phyloP scores from a whole-genome alignment of 1,140 invertebrate species.

The Neodiprion fabricii region DNA sequence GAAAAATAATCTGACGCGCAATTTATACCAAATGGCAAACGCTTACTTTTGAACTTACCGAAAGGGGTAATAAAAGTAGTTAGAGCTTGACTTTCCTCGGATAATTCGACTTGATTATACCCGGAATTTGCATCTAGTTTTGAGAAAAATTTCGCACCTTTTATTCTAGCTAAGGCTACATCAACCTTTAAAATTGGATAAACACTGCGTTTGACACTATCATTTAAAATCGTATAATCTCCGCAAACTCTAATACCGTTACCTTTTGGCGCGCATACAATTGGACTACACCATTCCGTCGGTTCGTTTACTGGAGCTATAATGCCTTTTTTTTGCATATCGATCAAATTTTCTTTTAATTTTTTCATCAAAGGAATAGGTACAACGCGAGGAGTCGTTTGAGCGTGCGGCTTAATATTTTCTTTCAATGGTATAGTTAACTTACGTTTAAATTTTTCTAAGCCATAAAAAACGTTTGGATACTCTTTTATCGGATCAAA shows the following conservation, averaged over 20 bases:
- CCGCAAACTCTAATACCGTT: slow-evolving; percentile 49
- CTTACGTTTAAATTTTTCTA: slow-evolving; percentile 1
- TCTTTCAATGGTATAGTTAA: slow-evolving; percentile 18
- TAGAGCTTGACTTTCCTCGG: slow-evolving; percentile 18
- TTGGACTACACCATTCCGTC: slow-evolving; percentile 51
- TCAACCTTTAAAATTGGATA: slow-evolving; percentile 39
- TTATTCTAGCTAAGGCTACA: slow-evolving; percentile 29
- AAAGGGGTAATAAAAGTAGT: slow-evolving; percentile 39
- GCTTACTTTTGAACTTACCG: slow-evolving; percentile 33
- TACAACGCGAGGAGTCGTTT: slow-evolving; percentile 33
- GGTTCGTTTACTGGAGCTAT: slow-evolving; percentile 36
- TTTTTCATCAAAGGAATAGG: slow-evolving; percentile 41
- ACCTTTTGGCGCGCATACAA: slow-evolving; percentile 52
- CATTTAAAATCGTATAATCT: slow-evolving; percentile 49
- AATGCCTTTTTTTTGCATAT: neutral
- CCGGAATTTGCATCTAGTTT: slow-evolving; percentile 25
- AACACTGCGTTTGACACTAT: slow-evolving; percentile 35
- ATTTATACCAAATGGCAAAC: slow-evolving; percentile 38
- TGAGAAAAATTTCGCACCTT: slow-evolving; percentile 7
- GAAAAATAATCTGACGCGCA: slow-evolving; percentile 37
- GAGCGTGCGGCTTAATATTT: slow-evolving; percentile 16
- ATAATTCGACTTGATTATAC: slow-evolving; percentile 25
- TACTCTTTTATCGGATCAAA: neutral
- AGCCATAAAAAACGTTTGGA: neutral
- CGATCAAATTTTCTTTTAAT: slow-evolving; percentile 27